Evolutionary conservation across 2,113 vertebrate genomes (phyloP), one percentile per base, ranked within the genome.

Genomic region (Lota lota): DNA sequence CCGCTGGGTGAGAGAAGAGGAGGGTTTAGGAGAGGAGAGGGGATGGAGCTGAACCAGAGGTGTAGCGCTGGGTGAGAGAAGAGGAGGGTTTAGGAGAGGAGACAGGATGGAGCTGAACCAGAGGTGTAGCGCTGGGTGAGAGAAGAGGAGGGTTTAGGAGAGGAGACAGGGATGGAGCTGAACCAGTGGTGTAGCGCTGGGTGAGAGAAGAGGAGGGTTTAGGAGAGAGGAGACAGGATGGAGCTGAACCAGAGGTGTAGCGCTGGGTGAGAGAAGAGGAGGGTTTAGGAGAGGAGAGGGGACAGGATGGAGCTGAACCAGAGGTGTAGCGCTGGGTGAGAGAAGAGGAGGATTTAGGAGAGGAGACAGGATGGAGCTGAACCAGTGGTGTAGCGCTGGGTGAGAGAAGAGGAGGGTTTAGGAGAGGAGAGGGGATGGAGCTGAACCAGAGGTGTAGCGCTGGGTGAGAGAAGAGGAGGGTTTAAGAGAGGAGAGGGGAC

Each of bases 1-100:
- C 84, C 71, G 87, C 86, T 90, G 79, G 1, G 68, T 54, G 64
- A 18, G 72, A 64, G 79, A 72, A 8, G 7, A 64, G 51, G 66
- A 15, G 28, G 28, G 7, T 33, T 40, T n/a, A 64, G 28, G 61
- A 61, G 12, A 70, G 15, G 17, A 16, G 0, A 0, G 36, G 20
- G 1, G 11, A 63, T 24, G 53, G 53, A 56, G 16, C 4, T 4
- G 11, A 58, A 19, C 1, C 1, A 18, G 56, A n/a, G 19, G 15
- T 4, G 12, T 3, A 14, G 12, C 4, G 12, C 0, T 3, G 3
- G 18, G 53, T 5, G 53, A 54, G 17, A 15, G 16, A 8, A 57
- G 16, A 18, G 10, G 54, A 57, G 28, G 7, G 4, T 4, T 33
- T 33, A 33, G 28, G 28, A 33, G 28, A 33, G 4, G 28, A 33